Evolutionary conservation across 2,888 invertebrate species (phyloP).

Genomic region (Luperina nickerlii): DNA sequence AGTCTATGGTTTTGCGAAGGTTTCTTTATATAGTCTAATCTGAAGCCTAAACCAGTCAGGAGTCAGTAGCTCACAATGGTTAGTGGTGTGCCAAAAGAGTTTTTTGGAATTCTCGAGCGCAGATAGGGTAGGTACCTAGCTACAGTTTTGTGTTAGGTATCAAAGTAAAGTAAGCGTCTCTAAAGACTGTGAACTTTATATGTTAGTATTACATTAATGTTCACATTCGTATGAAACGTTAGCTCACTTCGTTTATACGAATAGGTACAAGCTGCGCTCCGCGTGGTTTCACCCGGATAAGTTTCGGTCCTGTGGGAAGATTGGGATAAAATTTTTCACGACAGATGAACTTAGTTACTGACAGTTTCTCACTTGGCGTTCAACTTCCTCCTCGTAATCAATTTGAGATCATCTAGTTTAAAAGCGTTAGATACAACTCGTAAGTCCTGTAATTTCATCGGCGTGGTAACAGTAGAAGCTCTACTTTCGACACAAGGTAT

Average conservation of each 20-base stretch:
- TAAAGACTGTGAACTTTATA: too few species aligned
- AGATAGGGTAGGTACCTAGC: too few species aligned
- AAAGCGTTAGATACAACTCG: not conserved
- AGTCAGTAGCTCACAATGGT: not conserved
- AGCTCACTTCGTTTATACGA: too few species aligned
- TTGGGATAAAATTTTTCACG: too few species aligned
- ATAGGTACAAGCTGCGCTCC: too few species aligned
- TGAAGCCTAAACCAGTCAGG: not conserved
- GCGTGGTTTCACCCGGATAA: too few species aligned
- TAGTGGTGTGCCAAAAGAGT: not conserved
- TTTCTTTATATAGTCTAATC: not conserved
- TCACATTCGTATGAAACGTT: too few species aligned
- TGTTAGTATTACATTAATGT: too few species aligned
- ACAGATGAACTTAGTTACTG: not conserved
- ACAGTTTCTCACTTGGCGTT: not conserved
- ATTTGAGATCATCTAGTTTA: not conserved
- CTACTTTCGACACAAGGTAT: conserved; percentile 3
- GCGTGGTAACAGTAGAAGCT: not conserved
- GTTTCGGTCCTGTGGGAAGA: too few species aligned
- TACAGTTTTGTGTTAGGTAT: not conserved
- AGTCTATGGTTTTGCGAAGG: not conserved
- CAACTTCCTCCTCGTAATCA: not conserved
- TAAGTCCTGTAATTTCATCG: not conserved
- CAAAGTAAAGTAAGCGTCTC: not conserved
- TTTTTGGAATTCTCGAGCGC: not conserved